Base-by-base conservation (phyloP, 2,797 vertebrate genomes). In the Eremophila alpestris region DNA sequence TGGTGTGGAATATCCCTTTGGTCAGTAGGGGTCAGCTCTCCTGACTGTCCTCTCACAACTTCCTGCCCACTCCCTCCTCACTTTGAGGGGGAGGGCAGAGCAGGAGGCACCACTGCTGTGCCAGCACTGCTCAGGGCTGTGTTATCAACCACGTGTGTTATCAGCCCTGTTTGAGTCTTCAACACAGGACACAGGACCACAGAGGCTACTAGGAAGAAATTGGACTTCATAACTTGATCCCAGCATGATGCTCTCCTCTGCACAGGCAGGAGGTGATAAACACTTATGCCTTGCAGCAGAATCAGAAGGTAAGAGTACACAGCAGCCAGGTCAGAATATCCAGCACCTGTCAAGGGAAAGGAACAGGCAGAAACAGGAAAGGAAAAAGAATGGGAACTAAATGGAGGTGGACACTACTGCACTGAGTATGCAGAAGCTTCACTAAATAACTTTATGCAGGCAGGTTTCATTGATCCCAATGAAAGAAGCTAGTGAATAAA, bases 41-140 rank as follows among this genome's bases (percentile, higher is more conserved):
- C 29, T 2, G 5, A 15, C 43, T 60, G 7, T 7, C 13, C 5
- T 10, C 19, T 65, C 22, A 5, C 59, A 69, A 0, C 3, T 64
- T 26, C 43, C 76, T 68, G 55, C 7, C 29, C 30, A 38, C 0
- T 0, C 17, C 11, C 7, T 40, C 8, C 18, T 58, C 2, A 13
- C 23, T 82, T 2, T 43, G 24, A 13, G 3, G 15, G 27, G 30
- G 70, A 60, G 22, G 67, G 9, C 1, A 5, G 54, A 80, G 27
- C 5, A 49, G 23, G 71, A 63, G n/a, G 19, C 6, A 9, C 3
- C 16, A 20, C 29, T 4, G 5, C 18, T 34, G 40, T n/a, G 21
- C 45, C 40, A 68, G 45, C 21, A 13, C 21, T 34, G 23, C 24
- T 38, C 38, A 29, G 26, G 6, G 22, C 7, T 52, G 26, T 51